Base-by-base conservation (phyloP, 2,888 invertebrate genomes). In the Podabrus alpinus region DNA sequence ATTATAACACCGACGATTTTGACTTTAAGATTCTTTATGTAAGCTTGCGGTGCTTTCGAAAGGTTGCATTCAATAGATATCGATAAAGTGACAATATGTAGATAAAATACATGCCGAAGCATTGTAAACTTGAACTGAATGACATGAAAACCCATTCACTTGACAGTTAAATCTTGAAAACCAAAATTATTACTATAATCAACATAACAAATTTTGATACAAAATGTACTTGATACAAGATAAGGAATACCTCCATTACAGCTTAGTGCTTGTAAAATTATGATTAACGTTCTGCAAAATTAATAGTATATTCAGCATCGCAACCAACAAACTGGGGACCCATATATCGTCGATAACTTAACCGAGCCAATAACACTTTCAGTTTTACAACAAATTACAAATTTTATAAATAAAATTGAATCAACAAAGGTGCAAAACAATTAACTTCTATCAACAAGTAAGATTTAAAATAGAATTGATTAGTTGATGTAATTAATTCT, bases 21-120 rank as follows among this genome's bases (percentile, higher is more conserved):
- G n/a, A 45, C 9, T 45, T 45, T 45, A 45, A 45, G 45, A 45
- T 45, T 45, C 45, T 45, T 45, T 45, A 45, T n/a, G n/a, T n/a
- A 45, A 45, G 45, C 9, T 45, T 45, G n/a, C n/a, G 69, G 59
- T 15, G 15, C 21, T 60, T 61, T 13, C 61, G 24, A 69, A 61
- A 69, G 15, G 60, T 61, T 69, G 69, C 25, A 24, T 61, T 61
- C 25, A 69, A 61, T 69, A 61, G 69, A 24, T 69, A 69, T 69
- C 61, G 69, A 69, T 69, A 69, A 69, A 69, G 45, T 69, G 69
- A 69, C 25, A 69, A 69, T 61, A 60, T 69, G 24, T 69, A 61
- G 69, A 69, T 69, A 69, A 69, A 60, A 59, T 61, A 60, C 15
- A 60, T 24, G 60, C 24, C 60, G 9, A 24, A 25, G 15, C 61